phyloP scores from a whole-genome alignment of 2,888 invertebrate genomes.

The Tuta absoluta region DNA sequence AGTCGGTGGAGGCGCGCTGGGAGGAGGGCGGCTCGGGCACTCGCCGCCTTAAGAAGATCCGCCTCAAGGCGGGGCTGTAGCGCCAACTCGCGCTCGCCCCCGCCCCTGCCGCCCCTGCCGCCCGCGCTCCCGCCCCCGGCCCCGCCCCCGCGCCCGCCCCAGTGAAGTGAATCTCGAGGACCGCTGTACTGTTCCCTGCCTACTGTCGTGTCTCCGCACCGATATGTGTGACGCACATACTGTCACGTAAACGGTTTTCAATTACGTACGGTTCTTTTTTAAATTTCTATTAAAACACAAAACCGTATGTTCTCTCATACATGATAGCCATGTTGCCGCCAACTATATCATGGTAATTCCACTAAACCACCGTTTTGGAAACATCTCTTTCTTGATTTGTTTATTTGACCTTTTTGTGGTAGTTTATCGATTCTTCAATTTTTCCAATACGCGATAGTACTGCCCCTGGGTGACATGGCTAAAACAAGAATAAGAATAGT shows the following conservation, averaged over 20 bases:
- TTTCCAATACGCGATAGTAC: not conserved
- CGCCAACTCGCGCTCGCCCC: constrained; percentile 49
- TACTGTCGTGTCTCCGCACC: not conserved
- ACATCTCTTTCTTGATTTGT: not conserved
- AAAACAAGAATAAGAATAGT: too few relatives aligned
- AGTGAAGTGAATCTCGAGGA: constrained; percentile 5
- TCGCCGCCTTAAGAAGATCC: constrained; percentile 68
- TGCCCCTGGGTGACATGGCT: too few relatives aligned
- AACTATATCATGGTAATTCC: not conserved
- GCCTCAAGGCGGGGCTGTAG: constrained; percentile 70
- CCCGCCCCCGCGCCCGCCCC: constrained; percentile 6
- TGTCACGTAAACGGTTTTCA: too few relatives aligned
- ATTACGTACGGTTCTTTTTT: too few relatives aligned
- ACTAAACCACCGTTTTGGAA: not conserved
- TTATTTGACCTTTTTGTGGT: not conserved
- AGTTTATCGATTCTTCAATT: not conserved
- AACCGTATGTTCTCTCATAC: too few relatives aligned
- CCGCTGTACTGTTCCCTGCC: not conserved
- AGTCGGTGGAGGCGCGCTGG: constrained; percentile 45
- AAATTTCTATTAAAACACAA: too few relatives aligned
- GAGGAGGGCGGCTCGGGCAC: constrained; percentile 32
- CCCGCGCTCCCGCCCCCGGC: constrained; percentile 24
- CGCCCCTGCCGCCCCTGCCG: constrained; percentile 41
- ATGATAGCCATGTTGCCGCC: not conserved
- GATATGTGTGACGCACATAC: not conserved